Conservation (phyloP, 2,113 vertebrate species). For the Vidua chalybeata region DNA sequence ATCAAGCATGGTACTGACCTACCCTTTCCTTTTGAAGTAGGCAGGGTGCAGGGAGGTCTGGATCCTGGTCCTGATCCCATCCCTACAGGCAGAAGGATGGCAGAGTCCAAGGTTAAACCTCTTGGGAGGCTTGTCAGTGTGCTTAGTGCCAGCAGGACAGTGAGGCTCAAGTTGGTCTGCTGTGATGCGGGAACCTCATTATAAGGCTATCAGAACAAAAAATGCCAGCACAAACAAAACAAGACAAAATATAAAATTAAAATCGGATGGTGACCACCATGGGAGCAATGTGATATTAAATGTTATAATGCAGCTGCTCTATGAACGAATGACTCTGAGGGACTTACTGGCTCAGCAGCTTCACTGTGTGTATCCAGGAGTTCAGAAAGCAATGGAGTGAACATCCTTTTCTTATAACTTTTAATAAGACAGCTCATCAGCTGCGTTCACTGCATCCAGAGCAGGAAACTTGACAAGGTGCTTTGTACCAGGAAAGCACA, state of each 20-base stretch:
- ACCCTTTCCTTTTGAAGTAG: not conserved
- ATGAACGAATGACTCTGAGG: not conserved
- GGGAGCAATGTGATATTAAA: not conserved
- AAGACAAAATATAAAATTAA: not conserved
- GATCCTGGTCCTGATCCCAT: not conserved
- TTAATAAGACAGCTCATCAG: conserved; percentile 58
- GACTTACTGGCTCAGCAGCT: not conserved
- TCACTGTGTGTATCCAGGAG: not conserved
- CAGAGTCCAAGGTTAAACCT: not conserved
- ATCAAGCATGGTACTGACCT: not conserved
- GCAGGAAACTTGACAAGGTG: conserved; percentile 30
- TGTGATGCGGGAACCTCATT: not conserved
- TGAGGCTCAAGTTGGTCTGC: not conserved
- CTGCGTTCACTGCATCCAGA: not conserved
- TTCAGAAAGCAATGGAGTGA: conserved; percentile 44
- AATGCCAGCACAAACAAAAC: not conserved
- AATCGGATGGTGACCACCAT: not conserved
- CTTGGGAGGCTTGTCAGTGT: not conserved
- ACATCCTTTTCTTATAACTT: conserved; percentile 50
- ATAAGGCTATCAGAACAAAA: not conserved
- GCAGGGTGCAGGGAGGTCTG: not conserved
- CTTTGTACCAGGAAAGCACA: conserved; percentile 43
- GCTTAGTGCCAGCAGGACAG: not conserved
- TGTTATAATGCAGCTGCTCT: not conserved
- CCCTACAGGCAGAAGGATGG: not conserved